Evolutionary conservation across 2,113 vertebrate genomes (phyloP).

Genomic region (Astur gentilis): DNA sequence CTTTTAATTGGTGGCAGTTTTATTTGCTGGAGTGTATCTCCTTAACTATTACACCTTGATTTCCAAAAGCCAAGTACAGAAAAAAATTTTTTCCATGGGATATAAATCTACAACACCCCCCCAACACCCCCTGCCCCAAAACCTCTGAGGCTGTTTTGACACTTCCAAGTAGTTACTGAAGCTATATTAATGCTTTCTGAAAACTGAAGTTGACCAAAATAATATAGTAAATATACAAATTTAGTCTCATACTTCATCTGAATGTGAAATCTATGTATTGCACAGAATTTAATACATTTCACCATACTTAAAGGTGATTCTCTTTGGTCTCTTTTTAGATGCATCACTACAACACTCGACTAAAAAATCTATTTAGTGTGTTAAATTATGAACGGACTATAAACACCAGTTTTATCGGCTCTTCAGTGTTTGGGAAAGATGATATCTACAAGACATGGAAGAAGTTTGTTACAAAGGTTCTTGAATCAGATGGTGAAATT

Average conservation of each 20-base stretch:
- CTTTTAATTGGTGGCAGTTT: neutral
- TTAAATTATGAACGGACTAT: conserved; percentile 78
- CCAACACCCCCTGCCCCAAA: too few species aligned
- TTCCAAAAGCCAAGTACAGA: neutral
- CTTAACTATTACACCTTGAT: neutral
- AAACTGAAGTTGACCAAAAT: neutral
- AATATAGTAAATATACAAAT: neutral
- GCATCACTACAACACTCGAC: conserved; percentile 57
- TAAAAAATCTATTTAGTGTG: conserved; percentile 80
- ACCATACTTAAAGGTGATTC: neutral
- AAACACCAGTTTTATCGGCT: conserved; percentile 75
- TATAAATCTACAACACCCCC: neutral
- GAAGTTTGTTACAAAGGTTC: conserved; percentile 66
- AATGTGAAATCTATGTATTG: neutral
- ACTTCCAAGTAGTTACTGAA: neutral
- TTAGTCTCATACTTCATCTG: neutral
- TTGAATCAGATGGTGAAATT: neutral
- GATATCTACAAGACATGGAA: conserved; percentile 80
- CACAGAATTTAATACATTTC: neutral
- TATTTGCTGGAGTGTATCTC: neutral
- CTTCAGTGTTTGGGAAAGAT: conserved; percentile 85
- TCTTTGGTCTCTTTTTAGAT: conserved; percentile 35
- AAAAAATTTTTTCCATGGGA: neutral
- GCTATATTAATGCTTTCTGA: neutral
- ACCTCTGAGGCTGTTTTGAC: neutral